phyloP scores from a whole-genome alignment of 92 coral and sea anemone genomes.

The Ricordea florida region DNA sequence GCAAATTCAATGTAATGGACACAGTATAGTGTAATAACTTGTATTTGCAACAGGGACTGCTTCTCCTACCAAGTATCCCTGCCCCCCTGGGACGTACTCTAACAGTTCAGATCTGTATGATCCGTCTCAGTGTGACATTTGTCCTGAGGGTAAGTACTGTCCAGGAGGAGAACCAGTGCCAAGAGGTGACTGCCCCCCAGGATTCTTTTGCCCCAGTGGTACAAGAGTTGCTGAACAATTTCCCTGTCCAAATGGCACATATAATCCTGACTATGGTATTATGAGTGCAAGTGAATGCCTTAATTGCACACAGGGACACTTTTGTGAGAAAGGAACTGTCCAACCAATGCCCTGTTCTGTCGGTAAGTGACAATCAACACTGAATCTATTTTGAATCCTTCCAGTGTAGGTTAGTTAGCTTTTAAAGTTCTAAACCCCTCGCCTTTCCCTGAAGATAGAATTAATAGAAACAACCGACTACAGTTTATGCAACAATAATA shows the following conservation, averaged over 20 bases:
- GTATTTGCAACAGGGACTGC: conserved; percentile 72
- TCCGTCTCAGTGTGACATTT: conserved; percentile 88
- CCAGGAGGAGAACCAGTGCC: conserved; percentile 96
- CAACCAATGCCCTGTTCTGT: conserved; percentile 90
- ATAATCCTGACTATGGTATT: conserved; percentile 84
- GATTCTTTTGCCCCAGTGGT: conserved; percentile 84
- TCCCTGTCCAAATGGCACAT: conserved; percentile 94
- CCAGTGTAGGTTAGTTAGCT: too few relatives aligned
- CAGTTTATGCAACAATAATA: too few relatives aligned
- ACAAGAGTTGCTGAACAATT: conserved; percentile 92
- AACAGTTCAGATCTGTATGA: conserved; percentile 86
- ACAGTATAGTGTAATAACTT: neutral
- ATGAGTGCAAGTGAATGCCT: conserved; percentile 71
- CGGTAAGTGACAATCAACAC: conserved; percentile 55
- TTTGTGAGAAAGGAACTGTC: conserved; percentile 95
- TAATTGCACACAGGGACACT: conserved; percentile 91
- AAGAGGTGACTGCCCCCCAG: conserved; percentile 94
- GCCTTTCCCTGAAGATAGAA: too few relatives aligned
- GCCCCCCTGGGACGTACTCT: conserved; percentile 94
- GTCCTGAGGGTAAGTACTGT: conserved; percentile 92
- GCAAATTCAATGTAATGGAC: neutral
- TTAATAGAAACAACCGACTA: too few relatives aligned
- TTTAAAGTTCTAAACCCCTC: too few relatives aligned
- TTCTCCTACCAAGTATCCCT: conserved; percentile 96
- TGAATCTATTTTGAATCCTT: neutral